Evolutionary conservation across 2,797 vertebrate species (phyloP), one percentile per base, ranked within the genome.

Genomic region (Coregonus suidteri): DNA sequence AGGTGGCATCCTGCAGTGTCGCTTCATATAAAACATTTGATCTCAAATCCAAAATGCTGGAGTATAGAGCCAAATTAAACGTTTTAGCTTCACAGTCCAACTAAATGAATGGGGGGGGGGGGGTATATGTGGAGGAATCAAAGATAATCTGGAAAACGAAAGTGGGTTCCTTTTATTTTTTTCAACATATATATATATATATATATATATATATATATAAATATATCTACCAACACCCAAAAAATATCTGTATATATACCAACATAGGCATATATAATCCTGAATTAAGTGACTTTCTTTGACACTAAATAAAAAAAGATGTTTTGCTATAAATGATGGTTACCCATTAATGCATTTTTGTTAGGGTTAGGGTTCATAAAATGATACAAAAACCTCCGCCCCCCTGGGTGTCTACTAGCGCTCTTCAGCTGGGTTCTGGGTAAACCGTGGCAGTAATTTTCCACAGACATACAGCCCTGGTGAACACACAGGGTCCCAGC

Each of bases 381-480:
- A 41, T 41, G 15, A 41, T 35, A 41, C 2, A 37, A n/a, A 41
- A 16, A 15, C 25, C 25, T 14, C 56, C 69, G 72, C 75, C 79
- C 74, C 54, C 82, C 78, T 79, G 35, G 75, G 86, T 88, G 85
- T 90, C 86, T 85, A 85, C 84, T 86, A 87, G 87, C 88, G 88
- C 91, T 92, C 90, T 90, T 92, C 83, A 72, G 80, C 89, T 79
- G 86, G 81, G 87, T 78, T 85, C 85, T 86, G 88, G 83, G 84
- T 89, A 90, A 88, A 85, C 83, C 80, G 83, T 81, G 85, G 89
- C 88, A 83, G 94, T 94, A 94, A 91, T 93, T 94, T 94, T 93
- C 94, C 94, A 95, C 89, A 89, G 89, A 88, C 84, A 41, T 6
- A 56, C 56, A 59, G 56, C n/a, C 56, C 6, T 59, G 56, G 16